A percentile compares a stretch with the other conserved stretches of the same genome.
Conservation (phyloP, 2,888 invertebrate species). For the Neoitamus cyanurus region DNA sequence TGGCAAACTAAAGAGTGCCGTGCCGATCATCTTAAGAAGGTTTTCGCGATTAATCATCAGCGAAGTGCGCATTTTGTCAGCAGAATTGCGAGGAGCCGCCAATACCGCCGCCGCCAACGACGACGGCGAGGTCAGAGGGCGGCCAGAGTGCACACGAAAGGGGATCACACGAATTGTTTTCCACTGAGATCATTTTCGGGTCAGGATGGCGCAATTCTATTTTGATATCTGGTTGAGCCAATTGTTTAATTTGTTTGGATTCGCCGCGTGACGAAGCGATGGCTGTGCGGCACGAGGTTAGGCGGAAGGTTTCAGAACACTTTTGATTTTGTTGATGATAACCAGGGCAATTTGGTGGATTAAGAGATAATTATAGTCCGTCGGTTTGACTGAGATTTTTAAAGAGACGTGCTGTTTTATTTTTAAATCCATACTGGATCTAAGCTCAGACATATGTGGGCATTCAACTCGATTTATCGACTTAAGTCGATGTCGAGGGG, state of each 20-base stretch:
- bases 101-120: too few relatives aligned
- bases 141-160: background rate
- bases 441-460: too few relatives aligned
- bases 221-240: slow-evolving; percentile 13
- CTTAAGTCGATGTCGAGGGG: too few relatives aligned
- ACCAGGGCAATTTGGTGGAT: background rate
- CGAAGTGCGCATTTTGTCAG: background rate
- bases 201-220: background rate
- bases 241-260: slow-evolving; percentile 10
- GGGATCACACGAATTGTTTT: background rate
- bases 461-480: too few relatives aligned
- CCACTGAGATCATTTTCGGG: slow-evolving; percentile 16
- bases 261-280: background rate
- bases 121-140: background rate
- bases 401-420: too few relatives aligned
- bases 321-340: background rate
- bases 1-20: background rate
- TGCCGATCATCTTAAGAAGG: background rate
- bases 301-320: background rate
- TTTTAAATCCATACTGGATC: too few relatives aligned
- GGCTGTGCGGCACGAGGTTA: too few relatives aligned
- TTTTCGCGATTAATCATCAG: background rate
- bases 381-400: too few relatives aligned
- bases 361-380: too few relatives aligned
- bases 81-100: background rate